phyloP scores from a whole-genome alignment of 2,113 vertebrate species.

The Poeciliopsis occidentalis region DNA sequence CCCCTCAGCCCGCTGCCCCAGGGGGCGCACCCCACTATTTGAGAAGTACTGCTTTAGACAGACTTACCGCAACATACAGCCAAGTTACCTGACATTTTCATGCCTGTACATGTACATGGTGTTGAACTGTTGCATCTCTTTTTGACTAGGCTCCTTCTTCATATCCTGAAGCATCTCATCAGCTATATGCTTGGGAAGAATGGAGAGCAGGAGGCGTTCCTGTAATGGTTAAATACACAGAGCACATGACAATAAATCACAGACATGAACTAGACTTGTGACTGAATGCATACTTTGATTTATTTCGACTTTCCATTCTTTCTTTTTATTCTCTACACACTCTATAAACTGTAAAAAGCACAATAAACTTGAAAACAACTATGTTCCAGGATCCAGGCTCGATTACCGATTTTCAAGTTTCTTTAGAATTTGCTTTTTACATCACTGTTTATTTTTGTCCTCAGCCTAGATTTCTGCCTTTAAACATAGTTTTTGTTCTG shows the following conservation, averaged over 20 bases:
- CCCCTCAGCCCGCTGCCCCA: too few relatives aligned
- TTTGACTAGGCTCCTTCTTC: constrained; percentile 96
- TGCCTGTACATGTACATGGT: constrained; percentile 99
- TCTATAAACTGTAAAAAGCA: too few relatives aligned
- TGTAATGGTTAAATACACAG: constrained; percentile 46
- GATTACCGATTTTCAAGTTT: too few relatives aligned
- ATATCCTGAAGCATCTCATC: constrained; percentile 98
- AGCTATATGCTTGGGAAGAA: constrained; percentile 95
- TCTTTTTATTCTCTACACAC: too few relatives aligned
- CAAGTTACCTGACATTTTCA: constrained; percentile 84
- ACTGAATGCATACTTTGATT: too few relatives aligned
- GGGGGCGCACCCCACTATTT: not conserved
- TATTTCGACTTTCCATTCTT: too few relatives aligned
- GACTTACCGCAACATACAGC: not conserved
- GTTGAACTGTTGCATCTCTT: constrained; percentile 98
- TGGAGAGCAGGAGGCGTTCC: constrained; percentile 95
- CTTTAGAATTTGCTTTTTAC: too few relatives aligned
- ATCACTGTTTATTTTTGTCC: too few relatives aligned
- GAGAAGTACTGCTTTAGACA: not conserved
- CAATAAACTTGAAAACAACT: too few relatives aligned
- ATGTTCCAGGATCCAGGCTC: too few relatives aligned
- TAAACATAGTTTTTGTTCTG: too few relatives aligned
- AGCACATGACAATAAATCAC: not conserved
- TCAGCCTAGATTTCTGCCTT: too few relatives aligned
- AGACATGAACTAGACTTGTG: not conserved